Evolutionary conservation across 2,888 invertebrate species (phyloP).

Genomic region (Agelastica alni): DNA sequence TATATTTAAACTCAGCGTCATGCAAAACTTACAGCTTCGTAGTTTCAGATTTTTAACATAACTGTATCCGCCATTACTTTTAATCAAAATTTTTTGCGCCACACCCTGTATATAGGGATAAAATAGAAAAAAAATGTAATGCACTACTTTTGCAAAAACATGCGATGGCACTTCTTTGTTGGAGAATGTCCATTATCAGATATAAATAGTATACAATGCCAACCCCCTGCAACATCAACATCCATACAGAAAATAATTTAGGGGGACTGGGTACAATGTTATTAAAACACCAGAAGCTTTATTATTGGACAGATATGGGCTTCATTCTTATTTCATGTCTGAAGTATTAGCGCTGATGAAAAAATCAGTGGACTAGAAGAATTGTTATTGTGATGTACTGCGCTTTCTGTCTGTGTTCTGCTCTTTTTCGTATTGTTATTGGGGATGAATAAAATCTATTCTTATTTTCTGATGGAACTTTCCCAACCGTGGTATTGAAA

Average conservation of each 20-base stretch:
- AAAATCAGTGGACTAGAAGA: conserved; percentile 27
- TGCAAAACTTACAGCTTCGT: too few relatives aligned
- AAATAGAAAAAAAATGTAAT: too few relatives aligned
- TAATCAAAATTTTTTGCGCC: too few relatives aligned
- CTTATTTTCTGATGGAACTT: conserved; percentile 11
- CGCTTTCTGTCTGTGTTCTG: conserved; percentile 3
- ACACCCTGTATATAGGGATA: too few relatives aligned
- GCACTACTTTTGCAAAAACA: too few relatives aligned
- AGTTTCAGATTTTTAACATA: too few relatives aligned
- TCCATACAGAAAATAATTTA: conserved; percentile 15
- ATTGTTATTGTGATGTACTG: conserved; percentile 24
- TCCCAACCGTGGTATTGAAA: conserved; percentile 16
- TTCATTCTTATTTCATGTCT: conserved; percentile 27
- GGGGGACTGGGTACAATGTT: conserved; percentile 24
- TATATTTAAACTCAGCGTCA: too few relatives aligned
- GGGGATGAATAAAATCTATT: conserved; percentile 23
- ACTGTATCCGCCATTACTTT: too few relatives aligned
- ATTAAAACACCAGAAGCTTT: conserved; percentile 27
- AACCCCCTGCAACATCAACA: neutral
- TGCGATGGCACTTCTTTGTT: too few relatives aligned
- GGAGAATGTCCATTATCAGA: neutral
- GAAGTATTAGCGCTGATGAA: conserved; percentile 29
- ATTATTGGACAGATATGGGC: conserved; percentile 25
- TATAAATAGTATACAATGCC: neutral
- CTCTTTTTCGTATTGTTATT: conserved; percentile 9